These are phyloP conservation scores for Automeris io DNA, from an alignment of 2,888 invertebrate species.

Conservation along the genomic window DNA sequence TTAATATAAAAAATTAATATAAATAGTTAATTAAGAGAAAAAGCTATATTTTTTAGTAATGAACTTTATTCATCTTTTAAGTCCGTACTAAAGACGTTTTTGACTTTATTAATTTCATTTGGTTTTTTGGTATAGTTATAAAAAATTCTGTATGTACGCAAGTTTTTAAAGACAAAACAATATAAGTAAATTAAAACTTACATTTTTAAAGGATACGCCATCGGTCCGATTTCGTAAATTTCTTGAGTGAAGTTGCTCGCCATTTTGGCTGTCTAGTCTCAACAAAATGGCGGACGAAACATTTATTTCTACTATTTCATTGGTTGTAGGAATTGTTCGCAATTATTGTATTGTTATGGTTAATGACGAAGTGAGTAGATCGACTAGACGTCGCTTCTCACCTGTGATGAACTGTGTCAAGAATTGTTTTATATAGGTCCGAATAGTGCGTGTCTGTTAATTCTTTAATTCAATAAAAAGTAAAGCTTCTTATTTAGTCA, in stretches of 20 bases:
- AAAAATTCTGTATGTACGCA: no score
- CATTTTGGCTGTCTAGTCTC: slow-evolving; percentile 48
- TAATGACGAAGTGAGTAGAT: slow-evolving; percentile 75
- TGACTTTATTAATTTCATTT: no score
- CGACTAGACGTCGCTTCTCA: slow-evolving; percentile 75
- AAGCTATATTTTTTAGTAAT: no score
- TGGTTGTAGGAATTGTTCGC: slow-evolving; percentile 12
- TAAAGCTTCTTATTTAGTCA: slow-evolving; percentile 71
- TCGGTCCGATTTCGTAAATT: slow-evolving; percentile 43
- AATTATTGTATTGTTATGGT: slow-evolving; percentile 18
- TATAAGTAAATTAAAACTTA: slow-evolving; percentile 31
- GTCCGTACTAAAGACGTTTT: no score
- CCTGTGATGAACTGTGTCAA: slow-evolving; percentile 40
- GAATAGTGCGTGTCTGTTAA: slow-evolving; percentile 69
- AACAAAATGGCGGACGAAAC: slow-evolving; percentile 40
- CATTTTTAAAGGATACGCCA: slow-evolving; percentile 67
- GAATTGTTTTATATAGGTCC: slow-evolving; percentile 58
- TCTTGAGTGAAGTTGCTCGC: slow-evolving; percentile 52
- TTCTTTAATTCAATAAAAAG: slow-evolving; percentile 76
- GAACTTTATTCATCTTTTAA: no score
- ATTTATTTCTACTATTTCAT: slow-evolving; percentile 3
- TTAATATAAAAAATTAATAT: no score
- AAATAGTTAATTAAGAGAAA: no score
- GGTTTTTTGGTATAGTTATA: no score
- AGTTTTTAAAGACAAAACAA: not conserved